Percentiles rank a stretch among this genome's conserved stretches.
phyloP scores from a whole-genome alignment of 2,888 invertebrate species.

The Rhaphigaster nebulosa region DNA sequence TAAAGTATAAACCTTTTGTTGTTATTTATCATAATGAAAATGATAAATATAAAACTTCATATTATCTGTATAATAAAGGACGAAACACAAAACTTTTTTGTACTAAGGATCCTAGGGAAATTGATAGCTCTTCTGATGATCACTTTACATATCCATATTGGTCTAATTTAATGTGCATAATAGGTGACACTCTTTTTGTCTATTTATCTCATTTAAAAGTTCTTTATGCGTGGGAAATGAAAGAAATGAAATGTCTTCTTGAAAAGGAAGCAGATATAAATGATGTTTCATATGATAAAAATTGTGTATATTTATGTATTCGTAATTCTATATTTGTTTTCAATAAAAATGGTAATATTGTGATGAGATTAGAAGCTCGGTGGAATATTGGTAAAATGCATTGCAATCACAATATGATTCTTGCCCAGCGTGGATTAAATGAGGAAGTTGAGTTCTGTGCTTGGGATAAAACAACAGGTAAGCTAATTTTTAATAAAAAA shows the following conservation, averaged over 20 bases:
- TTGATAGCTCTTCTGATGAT: constrained; percentile 51
- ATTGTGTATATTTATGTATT: constrained; percentile 53
- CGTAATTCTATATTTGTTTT: constrained; percentile 54
- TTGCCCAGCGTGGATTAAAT: constrained; percentile 50
- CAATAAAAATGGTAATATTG: constrained; percentile 51
- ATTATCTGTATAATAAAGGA: constrained; percentile 53
- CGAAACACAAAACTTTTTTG: constrained; percentile 38
- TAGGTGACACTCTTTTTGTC: constrained; percentile 55
- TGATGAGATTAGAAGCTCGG: constrained; percentile 43
- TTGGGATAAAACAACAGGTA: constrained; percentile 59
- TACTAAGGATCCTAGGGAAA: constrained; percentile 45
- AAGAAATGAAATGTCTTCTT: constrained; percentile 55
- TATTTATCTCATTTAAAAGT: constrained; percentile 56
- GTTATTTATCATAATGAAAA: constrained; percentile 53
- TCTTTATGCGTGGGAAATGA: constrained; percentile 59
- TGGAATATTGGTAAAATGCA: constrained; percentile 57
- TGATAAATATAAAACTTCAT: constrained; percentile 57
- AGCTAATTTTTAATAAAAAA: constrained; percentile 50
- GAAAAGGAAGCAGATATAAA: constrained; percentile 52
- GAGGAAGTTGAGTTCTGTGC: constrained; percentile 56
- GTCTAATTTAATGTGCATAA: constrained; percentile 56
- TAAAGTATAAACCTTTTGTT: constrained; percentile 58
- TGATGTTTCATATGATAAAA: constrained; percentile 57
- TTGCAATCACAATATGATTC: constrained; percentile 56
- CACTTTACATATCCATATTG: constrained; percentile 56